Base-by-base conservation (phyloP, 2,888 invertebrate genomes). In the Drosophila niveifrons region DNA sequence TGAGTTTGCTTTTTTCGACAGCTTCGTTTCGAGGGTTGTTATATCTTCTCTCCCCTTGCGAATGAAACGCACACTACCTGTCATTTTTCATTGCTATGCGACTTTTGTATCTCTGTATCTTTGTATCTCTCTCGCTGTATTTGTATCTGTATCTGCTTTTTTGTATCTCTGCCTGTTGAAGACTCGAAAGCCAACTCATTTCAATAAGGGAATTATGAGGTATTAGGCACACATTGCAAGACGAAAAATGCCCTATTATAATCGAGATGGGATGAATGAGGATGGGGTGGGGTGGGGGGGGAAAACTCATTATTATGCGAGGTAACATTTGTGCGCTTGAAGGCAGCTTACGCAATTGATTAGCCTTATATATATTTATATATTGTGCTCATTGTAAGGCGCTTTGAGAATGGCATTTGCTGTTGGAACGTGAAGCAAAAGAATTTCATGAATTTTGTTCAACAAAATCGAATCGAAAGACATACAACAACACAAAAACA, bases 1-100 rank as follows among this genome's bases (percentile, higher is more conserved):
- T 87, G 85, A 77, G 82, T 79, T 89, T 88, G 82, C 85, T 78
- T 78, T 82, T 78, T 81, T 81, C 80, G 77, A 82, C 88, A 79
- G 80, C 76, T 71, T 65, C 43, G 56, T 75, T 68, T 46, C 48
- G 56, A 43, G 68, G 75, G 75, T 68, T 78, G 79, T 48, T 52
- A 68, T 39, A n/a, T 47, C 4, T 0, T 10, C 8, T 10, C 8
- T 13, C 39, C 8, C 9, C 17, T 66, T 31, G 13, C 0, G 13
- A 4, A 23, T 41, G 10, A 17, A 18, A 46, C 39, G 36, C 41
- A 55, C 31, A 64, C 57, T 81, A 78, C 67, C 82, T 78, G 78
- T 58, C 74, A 73, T 78, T 65, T 67, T 72, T 72, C 72, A 66
- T 67, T 59, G 57, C 58, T 66, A 48, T 70, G 69, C 58, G 75